These are phyloP conservation scores for Leucophenga maculata DNA, from an alignment of 2,888 invertebrate species.

Conservation along the genomic window DNA sequence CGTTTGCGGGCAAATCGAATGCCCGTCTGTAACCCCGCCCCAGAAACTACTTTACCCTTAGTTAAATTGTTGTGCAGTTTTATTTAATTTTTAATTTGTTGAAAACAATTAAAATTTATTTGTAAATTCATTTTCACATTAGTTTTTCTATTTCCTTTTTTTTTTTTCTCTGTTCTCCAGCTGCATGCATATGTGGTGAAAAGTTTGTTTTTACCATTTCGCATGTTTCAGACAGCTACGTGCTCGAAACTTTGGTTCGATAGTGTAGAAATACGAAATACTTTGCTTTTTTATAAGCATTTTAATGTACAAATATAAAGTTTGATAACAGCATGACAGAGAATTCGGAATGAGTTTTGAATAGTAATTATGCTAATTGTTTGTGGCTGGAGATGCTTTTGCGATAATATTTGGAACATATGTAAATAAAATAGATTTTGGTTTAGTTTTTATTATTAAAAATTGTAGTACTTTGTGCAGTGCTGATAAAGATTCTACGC, in stretches of 20 bases:
- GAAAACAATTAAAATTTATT: constrained; percentile 64
- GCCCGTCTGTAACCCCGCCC: not conserved
- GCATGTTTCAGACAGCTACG: constrained; percentile 43
- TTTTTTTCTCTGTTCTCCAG: constrained; percentile 8
- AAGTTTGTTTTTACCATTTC: constrained; percentile 33
- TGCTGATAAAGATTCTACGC: not conserved
- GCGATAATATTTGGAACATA: not conserved
- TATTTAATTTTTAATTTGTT: constrained; percentile 61
- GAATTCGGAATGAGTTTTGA: constrained; percentile 7
- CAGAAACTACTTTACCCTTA: not conserved
- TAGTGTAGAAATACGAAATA: constrained; percentile 33
- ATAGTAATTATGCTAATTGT: constrained; percentile 27
- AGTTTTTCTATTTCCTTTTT: constrained; percentile 7
- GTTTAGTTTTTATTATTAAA: not conserved
- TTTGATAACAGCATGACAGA: constrained; percentile 16
- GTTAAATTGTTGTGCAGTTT: constrained; percentile 7
- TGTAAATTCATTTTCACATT: constrained; percentile 43
- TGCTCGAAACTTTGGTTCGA: constrained; percentile 47
- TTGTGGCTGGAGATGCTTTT: constrained; percentile 32
- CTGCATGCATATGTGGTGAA: constrained; percentile 39
- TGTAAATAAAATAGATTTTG: no score
- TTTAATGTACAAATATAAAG: not conserved
- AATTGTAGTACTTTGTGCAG: not conserved
- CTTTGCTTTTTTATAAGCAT: not conserved
- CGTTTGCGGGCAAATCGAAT: not conserved